Evolutionary conservation across 2,113 vertebrate species (phyloP).

Genomic region (Lycaon pictus): DNA sequence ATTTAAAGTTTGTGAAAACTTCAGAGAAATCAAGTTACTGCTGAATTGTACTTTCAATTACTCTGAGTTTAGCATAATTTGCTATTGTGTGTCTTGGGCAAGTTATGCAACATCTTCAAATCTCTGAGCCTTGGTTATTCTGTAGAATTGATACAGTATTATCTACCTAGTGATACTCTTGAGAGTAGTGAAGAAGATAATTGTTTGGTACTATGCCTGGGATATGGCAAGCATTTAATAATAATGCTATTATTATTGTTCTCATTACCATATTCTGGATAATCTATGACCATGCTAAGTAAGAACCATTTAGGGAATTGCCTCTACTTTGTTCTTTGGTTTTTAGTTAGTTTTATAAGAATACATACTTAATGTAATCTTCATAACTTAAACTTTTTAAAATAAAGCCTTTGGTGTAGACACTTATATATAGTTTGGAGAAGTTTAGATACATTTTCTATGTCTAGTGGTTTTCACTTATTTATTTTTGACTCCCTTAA

Average conservation of each 20-base stretch:
- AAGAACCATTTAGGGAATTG: not conserved
- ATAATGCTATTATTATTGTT: not conserved
- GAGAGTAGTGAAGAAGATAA: not conserved
- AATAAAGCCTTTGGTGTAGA: constrained; percentile 16
- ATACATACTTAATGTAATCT: constrained; percentile 31
- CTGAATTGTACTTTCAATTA: not conserved
- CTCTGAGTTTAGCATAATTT: not conserved
- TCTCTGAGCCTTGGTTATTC: not conserved
- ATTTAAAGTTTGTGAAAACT: not conserved
- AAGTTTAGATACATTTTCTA: not conserved
- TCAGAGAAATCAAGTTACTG: constrained; percentile 25
- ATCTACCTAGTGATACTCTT: not conserved
- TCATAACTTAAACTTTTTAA: not conserved
- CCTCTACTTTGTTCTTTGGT: constrained; percentile 12
- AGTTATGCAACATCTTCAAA: constrained; percentile 28
- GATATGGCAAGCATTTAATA: not conserved
- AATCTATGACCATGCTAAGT: not conserved
- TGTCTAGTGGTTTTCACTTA: not conserved
- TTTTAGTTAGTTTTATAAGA: constrained; percentile 53
- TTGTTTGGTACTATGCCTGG: not conserved
- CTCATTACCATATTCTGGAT: not conserved
- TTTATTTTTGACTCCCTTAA: constrained; percentile 35
- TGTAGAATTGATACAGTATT: not conserved
- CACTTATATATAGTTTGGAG: not conserved
- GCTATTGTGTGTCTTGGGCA: constrained; percentile 8